A percentile compares a stretch with the other conserved stretches of the same genome.
phyloP scores from a whole-genome alignment of 2,888 invertebrate species.

The Drosophila falleni region DNA sequence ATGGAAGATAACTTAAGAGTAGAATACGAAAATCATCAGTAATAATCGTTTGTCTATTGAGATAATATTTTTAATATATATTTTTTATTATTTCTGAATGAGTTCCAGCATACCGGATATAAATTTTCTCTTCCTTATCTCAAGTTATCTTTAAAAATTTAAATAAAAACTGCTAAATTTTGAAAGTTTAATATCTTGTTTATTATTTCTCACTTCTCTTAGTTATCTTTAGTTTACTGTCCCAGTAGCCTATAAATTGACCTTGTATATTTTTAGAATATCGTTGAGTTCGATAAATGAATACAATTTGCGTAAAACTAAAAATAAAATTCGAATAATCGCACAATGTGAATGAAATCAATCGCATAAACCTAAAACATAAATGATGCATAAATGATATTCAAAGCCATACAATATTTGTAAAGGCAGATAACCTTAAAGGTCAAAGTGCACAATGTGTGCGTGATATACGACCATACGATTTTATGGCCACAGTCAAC shows the following conservation, averaged over 20 bases:
- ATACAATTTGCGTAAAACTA: slow-evolving; percentile 27
- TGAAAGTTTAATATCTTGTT: too few relatives aligned
- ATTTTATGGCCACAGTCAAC: slow-evolving; percentile 57
- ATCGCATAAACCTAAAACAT: slow-evolving; percentile 73
- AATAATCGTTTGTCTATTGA: slow-evolving; percentile 7
- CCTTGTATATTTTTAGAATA: neutral
- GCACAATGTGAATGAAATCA: slow-evolving; percentile 71
- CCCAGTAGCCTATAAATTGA: neutral
- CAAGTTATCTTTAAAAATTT: too few relatives aligned
- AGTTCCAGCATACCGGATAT: neutral
- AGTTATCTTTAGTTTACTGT: neutral
- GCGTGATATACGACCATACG: slow-evolving; percentile 30
- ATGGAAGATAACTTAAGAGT: slow-evolving; percentile 26
- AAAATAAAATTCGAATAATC: slow-evolving; percentile 34
- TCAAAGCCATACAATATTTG: slow-evolving; percentile 68
- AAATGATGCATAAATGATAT: slow-evolving; percentile 77
- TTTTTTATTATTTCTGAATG: neutral
- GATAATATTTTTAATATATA: neutral
- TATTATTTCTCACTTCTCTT: too few relatives aligned
- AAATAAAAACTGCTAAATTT: too few relatives aligned
- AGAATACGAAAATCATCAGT: slow-evolving; percentile 2
- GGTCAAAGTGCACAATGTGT: slow-evolving; percentile 62
- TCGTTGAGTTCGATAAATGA: neutral
- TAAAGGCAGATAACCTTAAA: slow-evolving; percentile 55
- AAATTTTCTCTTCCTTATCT: neutral